phyloP scores from a whole-genome alignment of 2,888 invertebrate species.

The Megaustenia siamemsis region DNA sequence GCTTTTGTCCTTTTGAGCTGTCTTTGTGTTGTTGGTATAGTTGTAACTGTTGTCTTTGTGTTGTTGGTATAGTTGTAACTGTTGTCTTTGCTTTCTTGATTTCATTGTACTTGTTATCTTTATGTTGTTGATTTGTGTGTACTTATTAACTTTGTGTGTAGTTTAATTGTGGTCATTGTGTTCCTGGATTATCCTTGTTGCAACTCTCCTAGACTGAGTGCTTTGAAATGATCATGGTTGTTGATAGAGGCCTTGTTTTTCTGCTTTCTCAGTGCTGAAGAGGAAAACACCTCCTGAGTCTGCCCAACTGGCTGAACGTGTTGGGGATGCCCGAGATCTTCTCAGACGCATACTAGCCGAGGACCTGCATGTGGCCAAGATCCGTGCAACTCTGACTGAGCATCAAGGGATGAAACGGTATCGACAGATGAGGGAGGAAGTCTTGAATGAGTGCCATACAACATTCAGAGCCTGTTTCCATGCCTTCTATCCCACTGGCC shows the following conservation, averaged over 20 bases:
- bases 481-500: constrained; percentile 96
- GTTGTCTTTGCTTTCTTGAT: no score
- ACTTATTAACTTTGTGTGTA: not conserved
- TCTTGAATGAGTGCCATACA: constrained; percentile 92
- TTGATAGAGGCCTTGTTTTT: not conserved
- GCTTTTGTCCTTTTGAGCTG: no score
- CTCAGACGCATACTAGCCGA: constrained; percentile 91
- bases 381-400: constrained; percentile 63
- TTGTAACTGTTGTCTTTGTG: no score
- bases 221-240: no score
- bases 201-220: no score
- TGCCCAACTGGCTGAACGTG: constrained; percentile 89
- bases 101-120: no score
- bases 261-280: constrained; percentile 57
- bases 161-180: not conserved
- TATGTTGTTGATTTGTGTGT: no score
- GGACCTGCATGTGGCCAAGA: constrained; percentile 65
- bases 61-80: no score
- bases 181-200: not conserved
- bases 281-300: constrained; percentile 83
- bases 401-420: constrained; percentile 64
- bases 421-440: constrained; percentile 80
- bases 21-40: no score
- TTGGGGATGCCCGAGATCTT: constrained; percentile 90
- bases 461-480: constrained; percentile 95